Conservation (phyloP, 2,888 invertebrate genomes). For the Nephrotoma flavescens region DNA sequence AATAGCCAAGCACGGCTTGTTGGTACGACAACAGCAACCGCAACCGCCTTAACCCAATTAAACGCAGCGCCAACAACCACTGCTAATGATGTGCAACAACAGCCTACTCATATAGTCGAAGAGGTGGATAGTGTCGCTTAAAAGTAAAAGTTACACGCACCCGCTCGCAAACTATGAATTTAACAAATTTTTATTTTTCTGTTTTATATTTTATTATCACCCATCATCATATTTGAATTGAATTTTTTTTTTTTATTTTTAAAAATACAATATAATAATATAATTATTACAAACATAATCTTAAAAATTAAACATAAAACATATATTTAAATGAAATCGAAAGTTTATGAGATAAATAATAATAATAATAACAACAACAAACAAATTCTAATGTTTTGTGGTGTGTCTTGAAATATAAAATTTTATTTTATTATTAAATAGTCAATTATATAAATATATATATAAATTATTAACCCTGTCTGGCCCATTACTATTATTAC, state of each 20-base stretch:
- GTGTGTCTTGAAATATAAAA: background rate
- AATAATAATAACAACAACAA: background rate
- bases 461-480: background rate
- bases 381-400: background rate
- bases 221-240: background rate
- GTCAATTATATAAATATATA: background rate
- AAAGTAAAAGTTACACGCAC: constrained; percentile 8
- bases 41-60: constrained; percentile 16
- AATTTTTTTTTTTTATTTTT: background rate
- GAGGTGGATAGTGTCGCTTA: constrained; percentile 32
- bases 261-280: background rate
- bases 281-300: background rate
- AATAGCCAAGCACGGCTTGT: constrained; percentile 17
- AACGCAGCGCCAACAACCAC: background rate
- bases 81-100: constrained; percentile 17
- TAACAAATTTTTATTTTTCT: background rate
- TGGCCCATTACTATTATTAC: background rate
- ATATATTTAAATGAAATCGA: background rate
- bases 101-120: constrained; percentile 30
- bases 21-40: constrained; percentile 11
- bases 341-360: background rate
- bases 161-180: background rate
- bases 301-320: background rate
- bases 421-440: background rate
- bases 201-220: background rate